Percentiles rank a stretch among this genome's conserved stretches.
These are phyloP conservation scores for Chelmon rostratus DNA, from an alignment of 2,797 vertebrate genomes.

Conservation along the genomic window DNA sequence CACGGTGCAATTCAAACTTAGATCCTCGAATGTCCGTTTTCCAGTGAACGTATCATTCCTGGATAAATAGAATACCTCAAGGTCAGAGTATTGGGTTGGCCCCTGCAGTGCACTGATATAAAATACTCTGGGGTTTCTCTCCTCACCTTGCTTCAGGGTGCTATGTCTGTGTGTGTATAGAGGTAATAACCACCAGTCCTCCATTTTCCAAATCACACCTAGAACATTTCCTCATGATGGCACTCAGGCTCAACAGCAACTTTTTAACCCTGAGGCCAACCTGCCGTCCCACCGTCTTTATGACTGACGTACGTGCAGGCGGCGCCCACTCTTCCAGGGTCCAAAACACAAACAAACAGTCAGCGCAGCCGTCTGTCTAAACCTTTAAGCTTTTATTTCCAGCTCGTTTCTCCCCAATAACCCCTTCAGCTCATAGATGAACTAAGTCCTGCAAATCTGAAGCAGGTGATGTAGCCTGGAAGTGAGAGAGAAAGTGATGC, in stretches of 20 bases:
- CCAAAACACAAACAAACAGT: slow-evolving; percentile 3
- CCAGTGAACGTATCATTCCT: background rate
- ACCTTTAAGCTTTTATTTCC: slow-evolving; percentile 34
- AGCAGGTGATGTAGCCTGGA: background rate
- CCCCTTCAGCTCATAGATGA: background rate
- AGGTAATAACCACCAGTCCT: slow-evolving; percentile 7
- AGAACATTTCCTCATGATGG: slow-evolving; percentile 4
- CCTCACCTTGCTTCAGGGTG: slow-evolving; percentile 10
- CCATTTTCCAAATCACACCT: slow-evolving; percentile 12
- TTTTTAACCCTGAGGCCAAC: background rate
- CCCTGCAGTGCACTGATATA: background rate
- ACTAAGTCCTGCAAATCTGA: slow-evolving; percentile 7
- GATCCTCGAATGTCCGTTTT: background rate
- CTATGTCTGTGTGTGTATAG: background rate
- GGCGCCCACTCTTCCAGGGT: background rate
- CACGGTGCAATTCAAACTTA: background rate
- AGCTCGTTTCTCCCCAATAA: background rate
- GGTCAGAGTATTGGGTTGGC: background rate
- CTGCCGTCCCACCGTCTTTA: background rate
- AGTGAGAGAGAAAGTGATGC: background rate
- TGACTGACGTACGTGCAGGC: background rate
- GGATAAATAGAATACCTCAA: background rate
- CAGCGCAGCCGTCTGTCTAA: background rate
- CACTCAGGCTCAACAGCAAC: slow-evolving; percentile 4
- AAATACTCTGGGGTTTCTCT: background rate